Percentiles rank a stretch among this genome's conserved stretches.
phyloP scores from a whole-genome alignment of 2,113 vertebrate species.

The Rostratula benghalensis region DNA sequence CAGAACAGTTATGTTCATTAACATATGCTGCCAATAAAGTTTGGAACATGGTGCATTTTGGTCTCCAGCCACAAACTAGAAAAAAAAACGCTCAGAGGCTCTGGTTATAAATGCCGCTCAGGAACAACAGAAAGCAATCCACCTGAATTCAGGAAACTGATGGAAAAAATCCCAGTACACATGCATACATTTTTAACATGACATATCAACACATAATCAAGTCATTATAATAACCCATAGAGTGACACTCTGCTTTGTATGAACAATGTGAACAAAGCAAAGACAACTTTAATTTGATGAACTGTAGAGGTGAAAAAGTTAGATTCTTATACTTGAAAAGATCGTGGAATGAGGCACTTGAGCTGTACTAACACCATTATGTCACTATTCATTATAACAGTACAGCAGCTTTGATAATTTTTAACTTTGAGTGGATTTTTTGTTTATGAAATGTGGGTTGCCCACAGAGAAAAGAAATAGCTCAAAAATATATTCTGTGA shows the following conservation, averaged over 20 bases:
- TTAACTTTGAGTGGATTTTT: neutral
- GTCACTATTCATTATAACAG: neutral
- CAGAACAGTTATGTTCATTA: neutral
- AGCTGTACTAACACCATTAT: neutral
- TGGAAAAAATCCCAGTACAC: neutral
- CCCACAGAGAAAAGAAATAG: neutral
- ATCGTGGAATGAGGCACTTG: neutral
- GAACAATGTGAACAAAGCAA: neutral
- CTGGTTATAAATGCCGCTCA: neutral
- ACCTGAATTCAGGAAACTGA: neutral
- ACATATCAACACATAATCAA: neutral
- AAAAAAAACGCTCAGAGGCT: neutral
- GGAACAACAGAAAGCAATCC: neutral
- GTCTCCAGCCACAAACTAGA: neutral
- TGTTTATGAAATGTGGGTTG: neutral
- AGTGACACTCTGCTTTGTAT: fast-evolving
- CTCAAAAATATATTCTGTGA: neutral
- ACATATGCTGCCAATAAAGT: fast-evolving
- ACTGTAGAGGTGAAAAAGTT: neutral
- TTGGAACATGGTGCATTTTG: neutral
- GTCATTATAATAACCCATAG: neutral
- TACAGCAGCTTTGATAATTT: neutral
- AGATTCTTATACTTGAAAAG: neutral
- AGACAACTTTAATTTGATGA: neutral
- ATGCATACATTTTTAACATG: fast-evolving